These are phyloP conservation scores for Nomada hirtipes DNA, from an alignment of 2,888 invertebrate species.

Conservation along the genomic window DNA sequence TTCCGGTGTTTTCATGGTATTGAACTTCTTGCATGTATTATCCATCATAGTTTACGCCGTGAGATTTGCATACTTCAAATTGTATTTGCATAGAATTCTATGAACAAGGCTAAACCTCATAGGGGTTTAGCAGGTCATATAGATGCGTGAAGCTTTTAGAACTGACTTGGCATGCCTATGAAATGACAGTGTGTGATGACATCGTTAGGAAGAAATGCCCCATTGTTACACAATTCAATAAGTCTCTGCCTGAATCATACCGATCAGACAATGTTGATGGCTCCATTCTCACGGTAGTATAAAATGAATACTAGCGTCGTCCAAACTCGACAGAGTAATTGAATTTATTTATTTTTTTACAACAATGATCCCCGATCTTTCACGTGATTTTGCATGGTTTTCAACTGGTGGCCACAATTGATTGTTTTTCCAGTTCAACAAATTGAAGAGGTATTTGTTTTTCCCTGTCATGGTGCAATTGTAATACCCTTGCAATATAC, in stretches of 20 bases:
- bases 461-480: no score
- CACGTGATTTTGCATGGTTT: neutral
- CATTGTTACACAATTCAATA: conserved; percentile 45
- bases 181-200: conserved; percentile 32
- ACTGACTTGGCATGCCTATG: conserved; percentile 1
- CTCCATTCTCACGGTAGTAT: conserved; percentile 21
- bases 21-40: no score
- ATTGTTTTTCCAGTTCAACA: neutral
- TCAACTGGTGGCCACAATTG: no score
- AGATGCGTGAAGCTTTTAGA: neutral
- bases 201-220: conserved; percentile 47
- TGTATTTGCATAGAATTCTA: no score
- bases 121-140: neutral
- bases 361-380: neutral
- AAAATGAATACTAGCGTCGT: conserved; percentile 5
- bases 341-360: neutral
- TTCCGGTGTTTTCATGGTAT: neutral
- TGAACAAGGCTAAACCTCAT: neutral
- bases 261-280: conserved; percentile 16
- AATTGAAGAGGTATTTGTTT: neutral
- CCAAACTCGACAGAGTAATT: neutral
- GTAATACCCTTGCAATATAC: no score
- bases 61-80: no score
- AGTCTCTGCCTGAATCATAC: conserved; percentile 36
- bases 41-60: no score